Evolutionary conservation across 2,797 vertebrate species (phyloP).

Genomic region (Tenualosa thibaudeaui): DNA sequence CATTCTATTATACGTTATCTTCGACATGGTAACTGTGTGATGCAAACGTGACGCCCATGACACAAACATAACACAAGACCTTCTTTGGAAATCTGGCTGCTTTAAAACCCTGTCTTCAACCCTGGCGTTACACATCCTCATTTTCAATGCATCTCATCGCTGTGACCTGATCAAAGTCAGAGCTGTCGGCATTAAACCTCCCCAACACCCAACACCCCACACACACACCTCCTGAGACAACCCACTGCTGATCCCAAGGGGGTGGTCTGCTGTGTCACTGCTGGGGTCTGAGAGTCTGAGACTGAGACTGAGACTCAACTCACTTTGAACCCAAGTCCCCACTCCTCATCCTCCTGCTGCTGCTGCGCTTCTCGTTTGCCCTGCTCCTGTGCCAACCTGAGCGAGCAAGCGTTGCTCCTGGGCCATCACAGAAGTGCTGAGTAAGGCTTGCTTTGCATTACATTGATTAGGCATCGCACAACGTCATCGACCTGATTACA

Average conservation of each 20-base stretch:
- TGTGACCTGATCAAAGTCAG: conserved; percentile 10
- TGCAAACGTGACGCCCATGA: not conserved
- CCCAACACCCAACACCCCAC: too few species aligned
- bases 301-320: not conserved
- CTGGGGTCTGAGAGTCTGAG: not conserved
- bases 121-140: not conserved
- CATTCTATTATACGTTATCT: not conserved
- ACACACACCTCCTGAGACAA: not conserved
- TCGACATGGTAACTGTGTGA: not conserved
- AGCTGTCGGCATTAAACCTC: not conserved
- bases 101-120: not conserved
- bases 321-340: not conserved
- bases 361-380: not conserved
- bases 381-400: conserved; percentile 30
- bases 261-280: conserved; percentile 1
- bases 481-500: conserved; percentile 57
- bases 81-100: too few species aligned
- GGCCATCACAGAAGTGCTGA: conserved; percentile 48
- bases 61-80: not conserved
- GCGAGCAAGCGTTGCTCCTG: conserved; percentile 33
- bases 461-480: conserved; percentile 64
- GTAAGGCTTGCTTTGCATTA: conserved; percentile 52
- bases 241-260: not conserved
- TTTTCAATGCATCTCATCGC: not conserved
- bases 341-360: not conserved